Conservation (phyloP, 2,797 vertebrate species). For the Steatocranus sp. region DNA sequence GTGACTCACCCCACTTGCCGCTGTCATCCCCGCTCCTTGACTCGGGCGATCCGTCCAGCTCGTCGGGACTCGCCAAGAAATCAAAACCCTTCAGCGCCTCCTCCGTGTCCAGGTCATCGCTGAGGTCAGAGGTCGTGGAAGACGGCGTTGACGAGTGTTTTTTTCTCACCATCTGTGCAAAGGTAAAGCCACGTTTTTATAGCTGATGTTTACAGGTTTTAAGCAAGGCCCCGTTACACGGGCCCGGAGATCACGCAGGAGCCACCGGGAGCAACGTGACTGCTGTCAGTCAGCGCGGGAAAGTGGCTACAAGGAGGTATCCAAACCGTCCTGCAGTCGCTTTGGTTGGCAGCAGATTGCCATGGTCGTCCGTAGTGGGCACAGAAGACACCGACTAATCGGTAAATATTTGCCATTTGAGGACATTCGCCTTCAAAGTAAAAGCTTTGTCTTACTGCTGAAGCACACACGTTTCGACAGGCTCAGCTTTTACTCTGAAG, state of each 20-base stretch:
- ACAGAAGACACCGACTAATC: background rate
- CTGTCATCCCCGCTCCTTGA: slow-evolving; percentile 77
- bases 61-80: slow-evolving; percentile 85
- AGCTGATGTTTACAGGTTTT: background rate
- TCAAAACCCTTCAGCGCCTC: slow-evolving; percentile 94
- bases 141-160: slow-evolving; percentile 65
- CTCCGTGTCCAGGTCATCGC: slow-evolving; percentile 90
- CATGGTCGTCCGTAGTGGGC: background rate
- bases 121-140: slow-evolving; percentile 76
- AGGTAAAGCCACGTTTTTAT: fast-evolving
- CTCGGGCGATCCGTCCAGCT: slow-evolving; percentile 79
- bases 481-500: background rate
- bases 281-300: fast-evolving
- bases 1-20: slow-evolving; percentile 33
- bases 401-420: background rate
- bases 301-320: background rate
- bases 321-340: background rate
- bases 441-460: background rate
- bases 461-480: fast-evolving
- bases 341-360: background rate
- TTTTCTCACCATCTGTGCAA: slow-evolving; percentile 85
- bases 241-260: fast-evolving
- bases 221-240: background rate
- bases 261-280: background rate
- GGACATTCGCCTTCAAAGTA: background rate